Percentiles rank a stretch among this genome's conserved stretches.
These are phyloP conservation scores for Pammene aurita DNA, from an alignment of 2,888 invertebrate species.

Conservation along the genomic window DNA sequence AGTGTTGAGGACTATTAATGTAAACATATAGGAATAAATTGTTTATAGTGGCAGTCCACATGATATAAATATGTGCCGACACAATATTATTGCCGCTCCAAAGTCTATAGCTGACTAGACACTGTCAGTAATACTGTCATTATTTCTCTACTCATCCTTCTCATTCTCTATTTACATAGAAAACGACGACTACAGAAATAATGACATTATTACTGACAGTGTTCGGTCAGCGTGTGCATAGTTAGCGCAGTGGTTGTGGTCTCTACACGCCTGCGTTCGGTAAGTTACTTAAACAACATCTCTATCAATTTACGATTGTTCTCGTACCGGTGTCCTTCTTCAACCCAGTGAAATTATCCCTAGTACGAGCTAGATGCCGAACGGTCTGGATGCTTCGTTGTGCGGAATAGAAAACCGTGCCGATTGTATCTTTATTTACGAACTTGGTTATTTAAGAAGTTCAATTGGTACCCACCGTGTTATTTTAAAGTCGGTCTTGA, in stretches of 20 bases:
- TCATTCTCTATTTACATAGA: no score
- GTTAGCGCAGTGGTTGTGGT: neutral
- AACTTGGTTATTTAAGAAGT: conserved; percentile 11
- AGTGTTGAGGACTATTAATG: no score
- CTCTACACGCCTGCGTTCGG: neutral
- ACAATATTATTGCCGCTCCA: no score
- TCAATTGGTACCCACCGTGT: conserved; percentile 16
- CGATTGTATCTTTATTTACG: conserved; percentile 3
- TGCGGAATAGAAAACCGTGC: conserved; percentile 4
- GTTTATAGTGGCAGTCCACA: no score
- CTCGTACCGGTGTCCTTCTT: conserved; percentile 11
- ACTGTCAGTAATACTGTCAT: no score
- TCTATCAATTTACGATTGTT: conserved; percentile 14
- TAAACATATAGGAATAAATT: no score
- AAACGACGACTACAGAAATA: no score
- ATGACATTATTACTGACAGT: no score
- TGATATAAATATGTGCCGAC: no score
- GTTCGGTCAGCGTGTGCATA: no score
- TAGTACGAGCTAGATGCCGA: conserved; percentile 10
- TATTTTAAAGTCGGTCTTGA: conserved; percentile 1
- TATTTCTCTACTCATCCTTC: no score
- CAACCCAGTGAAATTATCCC: neutral
- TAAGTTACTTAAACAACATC: neutral
- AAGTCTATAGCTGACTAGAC: no score
- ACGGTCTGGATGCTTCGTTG: conserved; percentile 7